These are phyloP conservation scores for Gallinago paraguaiae DNA, from an alignment of 2,113 vertebrate genomes.

Conservation along the genomic window DNA sequence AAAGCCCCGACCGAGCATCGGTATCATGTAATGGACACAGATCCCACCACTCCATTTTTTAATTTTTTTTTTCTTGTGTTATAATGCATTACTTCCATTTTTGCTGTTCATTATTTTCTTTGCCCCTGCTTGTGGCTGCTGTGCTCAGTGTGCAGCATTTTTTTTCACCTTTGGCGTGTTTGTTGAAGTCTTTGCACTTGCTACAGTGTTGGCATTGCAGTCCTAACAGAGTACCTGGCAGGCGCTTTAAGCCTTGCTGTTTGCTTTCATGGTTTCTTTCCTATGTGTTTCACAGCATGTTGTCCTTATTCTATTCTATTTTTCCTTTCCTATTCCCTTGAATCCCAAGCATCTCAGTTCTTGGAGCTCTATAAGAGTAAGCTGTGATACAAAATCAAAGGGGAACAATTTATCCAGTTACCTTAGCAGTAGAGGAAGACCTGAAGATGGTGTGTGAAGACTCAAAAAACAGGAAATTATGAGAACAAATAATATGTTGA, in stretches of 20 bases:
- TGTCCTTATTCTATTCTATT: neutral
- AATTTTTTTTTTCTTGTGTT: too few species aligned
- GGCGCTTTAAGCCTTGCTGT: too few species aligned
- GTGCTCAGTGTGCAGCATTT: fast-evolving
- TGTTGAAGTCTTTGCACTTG: neutral
- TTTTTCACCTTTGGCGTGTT: neutral
- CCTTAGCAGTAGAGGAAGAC: neutral
- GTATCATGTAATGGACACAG: neutral
- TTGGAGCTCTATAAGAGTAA: neutral
- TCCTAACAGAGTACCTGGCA: neutral
- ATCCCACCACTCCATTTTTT: neutral
- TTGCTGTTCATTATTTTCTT: neutral
- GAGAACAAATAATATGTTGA: neutral
- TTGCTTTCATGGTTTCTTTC: neutral
- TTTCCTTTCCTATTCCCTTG: neutral
- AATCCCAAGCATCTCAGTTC: neutral
- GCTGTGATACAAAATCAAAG: neutral
- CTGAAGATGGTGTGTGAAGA: neutral
- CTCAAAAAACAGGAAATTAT: neutral
- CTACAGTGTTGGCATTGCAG: too few species aligned
- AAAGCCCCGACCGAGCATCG: fast-evolving
- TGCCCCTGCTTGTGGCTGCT: neutral
- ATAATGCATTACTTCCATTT: neutral
- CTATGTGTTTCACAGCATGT: neutral
- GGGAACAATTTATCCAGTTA: neutral